A percentile compares a stretch with the other conserved stretches of the same genome.
Evolutionary conservation across 2,113 vertebrate species (phyloP).

Genomic region (Cephalopterus ornatus): DNA sequence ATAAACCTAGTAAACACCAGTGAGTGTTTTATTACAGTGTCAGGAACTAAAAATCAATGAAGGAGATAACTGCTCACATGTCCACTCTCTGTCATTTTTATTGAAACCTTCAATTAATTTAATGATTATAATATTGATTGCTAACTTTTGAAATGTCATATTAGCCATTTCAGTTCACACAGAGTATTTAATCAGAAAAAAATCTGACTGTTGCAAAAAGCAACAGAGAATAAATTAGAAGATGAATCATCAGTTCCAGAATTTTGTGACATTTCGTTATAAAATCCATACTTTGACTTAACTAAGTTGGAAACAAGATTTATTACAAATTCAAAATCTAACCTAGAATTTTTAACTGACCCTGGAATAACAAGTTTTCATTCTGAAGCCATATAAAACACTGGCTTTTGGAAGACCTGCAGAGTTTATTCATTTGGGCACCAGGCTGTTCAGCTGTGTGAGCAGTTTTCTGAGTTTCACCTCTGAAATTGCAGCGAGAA

Average conservation of each 20-base stretch:
- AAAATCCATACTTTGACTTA: conserved; percentile 1
- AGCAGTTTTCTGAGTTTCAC: not conserved
- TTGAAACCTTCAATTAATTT: conserved; percentile 32
- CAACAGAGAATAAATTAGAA: not conserved
- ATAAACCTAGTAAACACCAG: not conserved
- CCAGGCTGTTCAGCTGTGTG: not conserved
- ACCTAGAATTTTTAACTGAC: not conserved
- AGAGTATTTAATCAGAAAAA: conserved; percentile 9
- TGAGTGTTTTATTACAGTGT: conserved; percentile 9
- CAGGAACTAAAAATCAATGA: conserved; percentile 41
- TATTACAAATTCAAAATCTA: not conserved
- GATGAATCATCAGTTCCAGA: not conserved
- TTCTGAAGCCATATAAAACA: not conserved
- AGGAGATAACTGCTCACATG: not conserved
- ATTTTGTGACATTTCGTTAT: conserved; percentile 9
- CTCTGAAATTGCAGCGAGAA: not conserved
- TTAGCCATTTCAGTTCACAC: not conserved
- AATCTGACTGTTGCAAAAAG: not conserved
- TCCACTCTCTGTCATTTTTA: not conserved
- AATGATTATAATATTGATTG: conserved; percentile 42
- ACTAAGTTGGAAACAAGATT: not conserved
- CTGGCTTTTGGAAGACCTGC: not conserved
- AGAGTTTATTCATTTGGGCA: not conserved
- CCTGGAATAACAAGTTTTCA: not conserved
- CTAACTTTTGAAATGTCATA: conserved; percentile 29